phyloP scores from a whole-genome alignment of 2,113 vertebrate species.

The Geothlypis trichas region DNA sequence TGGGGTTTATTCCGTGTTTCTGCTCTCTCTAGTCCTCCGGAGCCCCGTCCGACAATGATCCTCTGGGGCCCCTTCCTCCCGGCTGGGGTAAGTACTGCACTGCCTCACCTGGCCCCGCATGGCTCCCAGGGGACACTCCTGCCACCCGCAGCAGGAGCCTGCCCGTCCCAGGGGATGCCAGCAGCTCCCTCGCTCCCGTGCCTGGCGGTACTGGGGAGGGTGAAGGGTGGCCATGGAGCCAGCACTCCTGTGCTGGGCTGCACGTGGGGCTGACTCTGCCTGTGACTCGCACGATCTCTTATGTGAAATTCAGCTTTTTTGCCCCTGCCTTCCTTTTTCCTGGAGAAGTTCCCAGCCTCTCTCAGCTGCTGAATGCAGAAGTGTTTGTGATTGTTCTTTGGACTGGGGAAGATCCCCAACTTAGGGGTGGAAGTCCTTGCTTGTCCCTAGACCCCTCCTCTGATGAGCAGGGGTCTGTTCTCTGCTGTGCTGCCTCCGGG shows the following conservation, averaged over 20 bases:
- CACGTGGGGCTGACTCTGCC: background rate
- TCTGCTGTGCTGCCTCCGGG: accelerated
- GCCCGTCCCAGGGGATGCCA: background rate
- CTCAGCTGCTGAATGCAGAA: constrained; percentile 3
- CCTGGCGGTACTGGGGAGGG: accelerated
- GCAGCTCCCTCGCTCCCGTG: accelerated
- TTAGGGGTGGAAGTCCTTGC: background rate
- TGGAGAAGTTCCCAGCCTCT: background rate
- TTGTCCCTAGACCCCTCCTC: background rate
- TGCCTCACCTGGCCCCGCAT: background rate
- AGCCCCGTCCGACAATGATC: constrained; percentile 89
- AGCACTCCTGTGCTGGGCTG: background rate
- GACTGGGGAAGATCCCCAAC: background rate
- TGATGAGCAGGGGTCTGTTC: accelerated
- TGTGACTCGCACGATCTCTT: background rate
- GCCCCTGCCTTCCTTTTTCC: background rate
- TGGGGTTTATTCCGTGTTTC: constrained; percentile 38
- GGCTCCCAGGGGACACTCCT: background rate
- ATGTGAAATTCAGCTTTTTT: constrained; percentile 3
- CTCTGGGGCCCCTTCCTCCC: constrained; percentile 89
- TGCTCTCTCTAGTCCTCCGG: constrained; percentile 85
- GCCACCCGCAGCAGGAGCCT: background rate
- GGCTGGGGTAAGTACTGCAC: constrained; percentile 93
- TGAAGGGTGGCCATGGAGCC: background rate
- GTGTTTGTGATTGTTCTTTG: constrained; percentile 4